Conservation (phyloP, 2,113 vertebrate species). For the Megaleporinus macrocephalus region DNA sequence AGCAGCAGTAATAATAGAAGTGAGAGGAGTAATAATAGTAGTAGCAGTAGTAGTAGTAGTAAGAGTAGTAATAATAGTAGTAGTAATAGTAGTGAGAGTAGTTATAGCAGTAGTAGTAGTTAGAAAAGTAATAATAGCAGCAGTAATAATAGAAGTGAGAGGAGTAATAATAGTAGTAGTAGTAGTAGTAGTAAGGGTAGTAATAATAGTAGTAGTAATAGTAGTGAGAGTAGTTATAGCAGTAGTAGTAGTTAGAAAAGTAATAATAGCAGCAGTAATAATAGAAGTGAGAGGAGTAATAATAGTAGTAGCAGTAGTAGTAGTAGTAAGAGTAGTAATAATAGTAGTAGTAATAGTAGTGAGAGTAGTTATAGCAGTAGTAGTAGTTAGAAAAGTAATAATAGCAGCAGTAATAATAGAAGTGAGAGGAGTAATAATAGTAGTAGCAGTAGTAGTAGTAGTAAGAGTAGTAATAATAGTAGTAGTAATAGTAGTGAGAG, state of each 20-base stretch:
- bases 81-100: neutral
- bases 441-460: neutral
- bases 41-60: neutral
- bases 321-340: neutral
- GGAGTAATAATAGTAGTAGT: neutral
- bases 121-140: neutral
- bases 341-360: neutral
- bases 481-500: neutral
- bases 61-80: neutral
- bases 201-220: neutral
- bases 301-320: neutral
- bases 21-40: neutral
- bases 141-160: neutral
- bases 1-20: neutral
- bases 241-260: neutral
- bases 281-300: neutral
- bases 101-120: neutral
- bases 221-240: too few species aligned
- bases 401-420: neutral
- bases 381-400: neutral
- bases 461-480: neutral
- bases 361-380: neutral
- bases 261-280: neutral
- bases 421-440: neutral
- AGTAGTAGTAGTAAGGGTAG: neutral